Evolutionary conservation across 2,113 vertebrate genomes (phyloP).

Genomic region (Climacteris rufus): DNA sequence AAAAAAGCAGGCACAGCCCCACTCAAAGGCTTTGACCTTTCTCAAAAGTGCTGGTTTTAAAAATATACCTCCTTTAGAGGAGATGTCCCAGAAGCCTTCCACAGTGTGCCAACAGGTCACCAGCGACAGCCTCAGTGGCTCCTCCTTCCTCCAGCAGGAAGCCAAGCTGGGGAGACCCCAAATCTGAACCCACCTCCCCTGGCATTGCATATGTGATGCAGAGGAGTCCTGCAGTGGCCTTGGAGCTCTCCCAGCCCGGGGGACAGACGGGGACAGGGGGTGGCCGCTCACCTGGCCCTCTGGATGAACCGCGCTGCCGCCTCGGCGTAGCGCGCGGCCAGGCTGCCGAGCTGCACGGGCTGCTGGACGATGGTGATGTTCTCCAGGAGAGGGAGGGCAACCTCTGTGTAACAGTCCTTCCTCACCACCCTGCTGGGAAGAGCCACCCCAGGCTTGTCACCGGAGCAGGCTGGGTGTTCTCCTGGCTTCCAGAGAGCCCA

Average conservation of each 20-base stretch:
- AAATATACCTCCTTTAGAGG: background rate
- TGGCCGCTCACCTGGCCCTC: constrained; percentile 77
- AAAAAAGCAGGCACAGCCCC: background rate
- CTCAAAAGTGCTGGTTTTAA: background rate
- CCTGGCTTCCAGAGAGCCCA: background rate
- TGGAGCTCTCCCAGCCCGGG: fast-evolving
- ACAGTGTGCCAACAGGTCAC: background rate
- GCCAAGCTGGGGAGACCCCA: fast-evolving
- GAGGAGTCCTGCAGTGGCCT: background rate
- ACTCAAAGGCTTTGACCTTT: background rate
- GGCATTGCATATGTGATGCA: fast-evolving
- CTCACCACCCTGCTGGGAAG: background rate
- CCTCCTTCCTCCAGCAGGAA: background rate
- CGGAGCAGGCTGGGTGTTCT: fast-evolving
- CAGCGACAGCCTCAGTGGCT: background rate
- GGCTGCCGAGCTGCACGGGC: constrained; percentile 81
- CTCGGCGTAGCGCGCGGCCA: constrained; percentile 75
- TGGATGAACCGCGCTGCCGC: constrained; percentile 76
- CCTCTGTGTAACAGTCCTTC: constrained; percentile 74
- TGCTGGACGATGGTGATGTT: constrained; percentile 85
- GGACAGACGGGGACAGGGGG: fast-evolving
- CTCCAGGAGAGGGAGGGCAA: constrained; percentile 89
- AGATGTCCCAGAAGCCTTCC: background rate
- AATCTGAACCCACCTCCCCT: background rate
- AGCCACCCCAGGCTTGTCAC: background rate